These are phyloP conservation scores for Xerus rutilus DNA, from an alignment of 2,797 vertebrate species.

Conservation along the genomic window DNA sequence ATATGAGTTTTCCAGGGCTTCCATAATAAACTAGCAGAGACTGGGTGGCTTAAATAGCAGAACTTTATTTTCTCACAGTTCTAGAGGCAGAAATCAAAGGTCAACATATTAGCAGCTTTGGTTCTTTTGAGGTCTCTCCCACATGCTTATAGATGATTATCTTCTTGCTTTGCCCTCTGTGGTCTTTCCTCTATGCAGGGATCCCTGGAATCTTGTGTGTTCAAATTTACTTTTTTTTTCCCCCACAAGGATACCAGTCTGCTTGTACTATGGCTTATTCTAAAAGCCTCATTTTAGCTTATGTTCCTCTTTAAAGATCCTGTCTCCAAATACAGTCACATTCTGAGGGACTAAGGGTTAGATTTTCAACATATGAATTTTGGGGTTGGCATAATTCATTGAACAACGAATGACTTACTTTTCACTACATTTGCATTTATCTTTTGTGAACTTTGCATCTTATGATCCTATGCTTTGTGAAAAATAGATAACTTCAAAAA, in stretches of 20 bases:
- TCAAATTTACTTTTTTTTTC: not conserved
- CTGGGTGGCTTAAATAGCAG: not conserved
- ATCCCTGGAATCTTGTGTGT: not conserved
- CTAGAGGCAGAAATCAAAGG: not conserved
- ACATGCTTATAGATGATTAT: not conserved
- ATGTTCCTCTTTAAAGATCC: not conserved
- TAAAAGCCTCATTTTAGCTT: not conserved
- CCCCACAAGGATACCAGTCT: not conserved
- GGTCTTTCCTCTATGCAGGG: not conserved
- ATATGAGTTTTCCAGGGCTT: not conserved
- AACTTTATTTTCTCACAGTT: not conserved
- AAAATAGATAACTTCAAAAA: constrained; percentile 50
- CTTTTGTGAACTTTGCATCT: constrained; percentile 26
- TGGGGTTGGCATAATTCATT: not conserved
- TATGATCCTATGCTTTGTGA: not conserved
- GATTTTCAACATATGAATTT: not conserved
- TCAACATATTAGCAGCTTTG: not conserved
- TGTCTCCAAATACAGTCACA: not conserved
- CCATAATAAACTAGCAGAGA: not conserved
- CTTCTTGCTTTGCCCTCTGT: not conserved
- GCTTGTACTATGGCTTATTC: not conserved
- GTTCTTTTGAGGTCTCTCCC: not conserved
- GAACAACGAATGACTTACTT: not conserved
- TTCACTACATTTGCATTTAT: not conserved
- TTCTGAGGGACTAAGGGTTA: not conserved